Evolutionary conservation across 2,888 invertebrate species (phyloP).

Genomic region (Ornithoptera alexandrae): DNA sequence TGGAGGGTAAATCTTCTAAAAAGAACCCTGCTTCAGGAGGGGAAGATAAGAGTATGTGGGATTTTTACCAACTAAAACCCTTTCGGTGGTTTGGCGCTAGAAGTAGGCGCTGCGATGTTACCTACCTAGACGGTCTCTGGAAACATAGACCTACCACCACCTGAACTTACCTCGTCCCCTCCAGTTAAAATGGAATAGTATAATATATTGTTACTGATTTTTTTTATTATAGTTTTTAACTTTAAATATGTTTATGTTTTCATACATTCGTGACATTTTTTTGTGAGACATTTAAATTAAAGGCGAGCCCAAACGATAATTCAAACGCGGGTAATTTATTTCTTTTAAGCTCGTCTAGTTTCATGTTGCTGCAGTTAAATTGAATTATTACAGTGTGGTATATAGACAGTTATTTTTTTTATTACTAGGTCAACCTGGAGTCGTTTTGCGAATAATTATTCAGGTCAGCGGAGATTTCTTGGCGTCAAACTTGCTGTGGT

Average conservation of each 20-base stretch:
- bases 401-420: conserved; percentile 7
- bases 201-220: too few species aligned
- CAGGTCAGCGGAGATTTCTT: conserved; percentile 25
- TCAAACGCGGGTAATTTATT: background rate
- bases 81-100: too few species aligned
- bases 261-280: background rate
- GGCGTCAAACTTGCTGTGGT: conserved; percentile 17
- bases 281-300: background rate
- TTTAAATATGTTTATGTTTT: background rate
- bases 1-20: too few species aligned
- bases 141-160: too few species aligned
- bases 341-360: background rate
- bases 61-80: too few species aligned
- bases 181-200: too few species aligned
- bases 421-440: conserved; percentile 22
- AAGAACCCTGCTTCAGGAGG: too few species aligned
- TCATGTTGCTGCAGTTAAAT: conserved; percentile 6
- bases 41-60: too few species aligned
- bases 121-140: too few species aligned
- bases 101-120: too few species aligned
- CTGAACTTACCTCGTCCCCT: too few species aligned
- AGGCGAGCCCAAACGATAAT: background rate
- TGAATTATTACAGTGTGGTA: conserved; percentile 5
- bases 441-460: conserved; percentile 24
- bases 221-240: too few species aligned